Evolutionary conservation across 2,888 invertebrate species (phyloP), one percentile per base, ranked within the genome.

Genomic region (Cosmia trapezina): DNA sequence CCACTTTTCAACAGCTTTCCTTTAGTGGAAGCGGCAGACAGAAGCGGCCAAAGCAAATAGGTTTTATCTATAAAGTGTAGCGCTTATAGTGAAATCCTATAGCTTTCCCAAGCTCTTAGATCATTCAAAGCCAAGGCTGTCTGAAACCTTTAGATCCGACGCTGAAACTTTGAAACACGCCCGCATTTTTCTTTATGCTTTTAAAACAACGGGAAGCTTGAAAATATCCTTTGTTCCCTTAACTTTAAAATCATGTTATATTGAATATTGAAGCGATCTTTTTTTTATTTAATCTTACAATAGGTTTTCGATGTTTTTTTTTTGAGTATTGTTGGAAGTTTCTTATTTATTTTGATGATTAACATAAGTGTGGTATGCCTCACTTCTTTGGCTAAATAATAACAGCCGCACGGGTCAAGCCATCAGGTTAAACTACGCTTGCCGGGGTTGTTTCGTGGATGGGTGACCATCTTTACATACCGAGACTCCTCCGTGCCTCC

Each of bases 121-220:
- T 87, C 88, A 86, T 80, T 81, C 71, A 65, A 70, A 83, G 81
- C 87, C 78, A 85, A 87, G 86, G 70, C 85, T 81, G 85, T 81
- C 86, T 86, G 83, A 76, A 86, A 83, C 83, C 85, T 83, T 84
- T 65, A 59, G 86, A 92, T 91, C 90, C 91, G 78, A 83, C 86
- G 87, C 77, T 87, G 87, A 89, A 87, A 90, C 89, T 89, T 90
- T 88, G 86, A 89, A 89, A 89, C 89, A 90, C 88, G 89, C 86
- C 76, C 84, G 83, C 84, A 86, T 86, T 88, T 87, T 89, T 80
- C 83, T 83, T 76, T 83, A 79, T 83, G 80, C 80, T 81, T 86
- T 86, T 83, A 87, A 89, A 87, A 88, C 83, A 88, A 89, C 76
- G 84, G 68, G 78, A 80, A 80, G 76, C 81, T 78, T 33, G 69